Evolutionary conservation across 2,113 vertebrate species (phyloP), one percentile per base, ranked within the genome.

Genomic region (Hemiscyllium ocellatum): DNA sequence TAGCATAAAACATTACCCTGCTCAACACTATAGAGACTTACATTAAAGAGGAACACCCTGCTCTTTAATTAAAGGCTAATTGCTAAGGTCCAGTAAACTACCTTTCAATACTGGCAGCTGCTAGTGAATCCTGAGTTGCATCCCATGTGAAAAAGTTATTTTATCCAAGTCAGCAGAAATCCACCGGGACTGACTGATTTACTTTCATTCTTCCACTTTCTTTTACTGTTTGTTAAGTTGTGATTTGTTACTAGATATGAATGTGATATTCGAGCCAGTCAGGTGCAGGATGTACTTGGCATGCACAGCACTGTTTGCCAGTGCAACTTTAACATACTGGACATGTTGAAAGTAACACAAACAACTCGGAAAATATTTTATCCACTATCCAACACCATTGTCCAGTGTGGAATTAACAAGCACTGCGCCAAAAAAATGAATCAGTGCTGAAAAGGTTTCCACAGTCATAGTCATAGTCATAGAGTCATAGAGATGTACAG

Each of bases 371-470:
- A 19, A 37, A 94, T n/a, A 42, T 68, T 15, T 97, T 97, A 97
- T 96, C 61, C 97, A 96, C 95, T 97, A 97, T 96, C 96, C 96
- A 96, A 96, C 96, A 96, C 97, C 97, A 95, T 96, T 97, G 96
- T 97, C 97, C 95, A 97, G 78, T 33, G 96, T 96, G 76, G 96
- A 85, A 91, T 42, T 96, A 95, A 96, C 29, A 26, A 95, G 96
- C 52, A 97, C 65, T 95, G 96, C n/a, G 83, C 96, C 97, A 95
- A n/a, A 96, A 47, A 95, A 2, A 93, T 95, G 56, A 8, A 96
- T 96, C 96, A 26, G 97, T 47, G 94, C 93, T 95, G 96, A 97
- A 97, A 83, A 85, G 65, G 0, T 86, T 95, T 83, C 93, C 96
- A 96, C 42, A 47, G 1, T 47, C 42, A 47, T 47, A 47, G 42